Evolutionary conservation across 1,140 invertebrate species (phyloP).

Genomic region (Neodiprion virginianus): DNA sequence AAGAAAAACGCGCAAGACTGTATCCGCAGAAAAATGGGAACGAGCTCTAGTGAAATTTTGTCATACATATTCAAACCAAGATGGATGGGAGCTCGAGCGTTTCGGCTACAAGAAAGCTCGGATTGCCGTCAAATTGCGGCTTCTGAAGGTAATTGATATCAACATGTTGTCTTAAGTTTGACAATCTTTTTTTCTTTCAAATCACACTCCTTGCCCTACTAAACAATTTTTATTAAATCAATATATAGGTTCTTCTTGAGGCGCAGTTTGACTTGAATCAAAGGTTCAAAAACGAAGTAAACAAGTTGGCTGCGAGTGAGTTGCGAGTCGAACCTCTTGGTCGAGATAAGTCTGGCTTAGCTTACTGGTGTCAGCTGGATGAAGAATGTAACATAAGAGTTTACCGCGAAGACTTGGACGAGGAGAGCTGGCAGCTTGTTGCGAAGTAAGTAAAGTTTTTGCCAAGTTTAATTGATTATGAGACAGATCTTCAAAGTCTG

Average conservation of each 20-base stretch:
- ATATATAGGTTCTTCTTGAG: slow-evolving; percentile 83
- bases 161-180: not conserved
- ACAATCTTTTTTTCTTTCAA: slow-evolving; percentile 18
- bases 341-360: slow-evolving; percentile 84
- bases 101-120: slow-evolving; percentile 95
- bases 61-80: slow-evolving; percentile 85
- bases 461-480: not conserved
- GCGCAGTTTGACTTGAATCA: slow-evolving; percentile 93
- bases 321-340: slow-evolving; percentile 88
- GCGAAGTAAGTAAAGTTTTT: slow-evolving; percentile 72
- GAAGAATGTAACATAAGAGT: slow-evolving; percentile 87
- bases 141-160: slow-evolving; percentile 75
- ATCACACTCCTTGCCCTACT: not conserved
- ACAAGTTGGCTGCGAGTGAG: slow-evolving; percentile 79
- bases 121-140: slow-evolving; percentile 83
- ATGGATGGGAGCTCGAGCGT: slow-evolving; percentile 95
- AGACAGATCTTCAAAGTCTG: slow-evolving; percentile 21
- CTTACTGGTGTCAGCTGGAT: slow-evolving; percentile 94
- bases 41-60: slow-evolving; percentile 89
- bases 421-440: slow-evolving; percentile 93
- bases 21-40: slow-evolving; percentile 90
- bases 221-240: slow-evolving; percentile 3
- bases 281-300: slow-evolving; percentile 93
- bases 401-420: slow-evolving; percentile 94
- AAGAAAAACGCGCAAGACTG: slow-evolving; percentile 84